A percentile compares a stretch with the other conserved stretches of the same genome.
Conservation (phyloP, 2,888 invertebrate species). For the Oligia fasciuncula region DNA sequence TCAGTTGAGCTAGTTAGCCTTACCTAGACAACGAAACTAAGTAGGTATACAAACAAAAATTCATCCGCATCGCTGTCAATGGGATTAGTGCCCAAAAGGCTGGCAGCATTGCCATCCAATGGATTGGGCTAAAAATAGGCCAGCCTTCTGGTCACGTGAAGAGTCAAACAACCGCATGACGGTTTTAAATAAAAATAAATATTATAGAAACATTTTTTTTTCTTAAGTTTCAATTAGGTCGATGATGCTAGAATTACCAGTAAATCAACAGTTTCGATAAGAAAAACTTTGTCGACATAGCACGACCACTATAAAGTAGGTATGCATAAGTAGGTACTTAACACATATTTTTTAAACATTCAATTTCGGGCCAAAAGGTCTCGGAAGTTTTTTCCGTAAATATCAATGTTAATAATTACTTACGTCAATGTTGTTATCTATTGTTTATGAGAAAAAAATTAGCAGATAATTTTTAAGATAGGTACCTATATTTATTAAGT, state of each 20-base stretch:
- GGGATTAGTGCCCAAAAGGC: too few relatives aligned
- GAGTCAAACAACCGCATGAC: too few relatives aligned
- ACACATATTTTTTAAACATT: conserved; percentile 9
- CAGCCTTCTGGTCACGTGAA: too few relatives aligned
- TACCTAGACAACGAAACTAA: too few relatives aligned
- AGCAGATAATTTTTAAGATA: conserved; percentile 16
- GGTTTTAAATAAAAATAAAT: too few relatives aligned
- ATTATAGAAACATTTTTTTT: too few relatives aligned
- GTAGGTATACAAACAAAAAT: too few relatives aligned
- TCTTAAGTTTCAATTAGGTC: neutral
- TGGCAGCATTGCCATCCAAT: too few relatives aligned
- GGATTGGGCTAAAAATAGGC: too few relatives aligned
- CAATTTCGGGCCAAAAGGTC: conserved; percentile 17
- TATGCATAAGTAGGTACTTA: neutral
- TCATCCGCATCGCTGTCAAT: too few relatives aligned
- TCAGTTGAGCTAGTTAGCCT: too few relatives aligned
- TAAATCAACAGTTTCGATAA: neutral
- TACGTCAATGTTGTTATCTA: conserved; percentile 55
- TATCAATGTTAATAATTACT: conserved; percentile 11
- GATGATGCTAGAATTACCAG: neutral
- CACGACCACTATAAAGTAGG: neutral
- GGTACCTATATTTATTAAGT: conserved; percentile 14
- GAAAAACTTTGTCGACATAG: too few relatives aligned
- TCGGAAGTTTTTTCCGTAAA: conserved; percentile 23
- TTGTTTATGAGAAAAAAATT: conserved; percentile 32